These are phyloP conservation scores for Andricus grossulariae DNA, from an alignment of 1,140 invertebrate species.

Conservation along the genomic window DNA sequence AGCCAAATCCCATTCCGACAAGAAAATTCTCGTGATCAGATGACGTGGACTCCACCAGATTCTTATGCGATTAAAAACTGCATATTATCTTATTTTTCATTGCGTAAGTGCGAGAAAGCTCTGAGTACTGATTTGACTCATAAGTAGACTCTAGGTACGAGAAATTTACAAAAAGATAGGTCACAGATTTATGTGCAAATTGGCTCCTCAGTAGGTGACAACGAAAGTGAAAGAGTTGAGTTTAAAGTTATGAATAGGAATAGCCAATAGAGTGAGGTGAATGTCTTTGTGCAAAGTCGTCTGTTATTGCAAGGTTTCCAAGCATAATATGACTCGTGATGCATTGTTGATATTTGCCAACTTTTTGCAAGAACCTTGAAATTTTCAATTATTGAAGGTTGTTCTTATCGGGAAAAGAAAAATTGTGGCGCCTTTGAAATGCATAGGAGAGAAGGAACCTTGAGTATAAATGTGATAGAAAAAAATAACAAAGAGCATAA, in stretches of 20 bases:
- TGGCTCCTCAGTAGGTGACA: conserved; percentile 1
- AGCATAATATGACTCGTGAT: not conserved
- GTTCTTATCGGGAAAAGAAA: not conserved
- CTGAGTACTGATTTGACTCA: not conserved
- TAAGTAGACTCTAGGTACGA: not conserved
- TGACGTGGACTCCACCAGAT: no score
- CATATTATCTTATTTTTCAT: not conserved
- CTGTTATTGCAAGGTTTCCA: not conserved
- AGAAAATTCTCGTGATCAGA: no score
- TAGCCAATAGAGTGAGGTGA: not conserved
- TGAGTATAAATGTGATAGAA: no score
- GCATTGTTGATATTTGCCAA: not conserved
- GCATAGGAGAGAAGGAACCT: no score
- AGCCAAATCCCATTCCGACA: no score
- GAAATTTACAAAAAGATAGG: conserved; percentile 4
- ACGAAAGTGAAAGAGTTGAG: conserved; percentile 35
- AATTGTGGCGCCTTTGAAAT: not conserved
- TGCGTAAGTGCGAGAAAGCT: conserved; percentile 21
- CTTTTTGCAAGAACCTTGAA: not conserved
- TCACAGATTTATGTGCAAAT: not conserved
- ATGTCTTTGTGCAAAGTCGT: not conserved
- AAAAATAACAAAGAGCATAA: no score
- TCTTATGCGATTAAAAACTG: conserved; percentile 4
- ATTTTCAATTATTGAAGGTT: not conserved
- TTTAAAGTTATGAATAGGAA: conserved; percentile 22